Percentiles rank a stretch among this genome's conserved stretches.
phyloP scores from a whole-genome alignment of 2,113 vertebrate genomes.

The Strix aluco region DNA sequence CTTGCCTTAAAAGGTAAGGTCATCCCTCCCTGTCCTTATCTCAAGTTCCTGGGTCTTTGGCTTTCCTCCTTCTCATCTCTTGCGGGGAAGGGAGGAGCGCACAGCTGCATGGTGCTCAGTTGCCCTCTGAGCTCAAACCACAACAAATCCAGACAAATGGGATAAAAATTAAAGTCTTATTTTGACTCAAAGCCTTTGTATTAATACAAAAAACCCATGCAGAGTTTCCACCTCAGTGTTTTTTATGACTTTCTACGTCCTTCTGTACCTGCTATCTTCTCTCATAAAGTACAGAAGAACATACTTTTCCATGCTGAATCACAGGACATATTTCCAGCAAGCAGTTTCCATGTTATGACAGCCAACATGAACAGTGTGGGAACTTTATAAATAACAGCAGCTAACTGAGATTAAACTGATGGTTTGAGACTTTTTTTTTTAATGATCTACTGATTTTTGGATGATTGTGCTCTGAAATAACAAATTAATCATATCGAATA shows the following conservation, averaged over 20 bases:
- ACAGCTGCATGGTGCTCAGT: no score
- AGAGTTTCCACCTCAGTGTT: neutral
- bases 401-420: slow-evolving; percentile 39
- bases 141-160: neutral
- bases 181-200: neutral
- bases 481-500: slow-evolving; percentile 63
- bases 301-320: slow-evolving; percentile 26
- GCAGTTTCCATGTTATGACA: slow-evolving; percentile 52
- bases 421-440: slow-evolving; percentile 6
- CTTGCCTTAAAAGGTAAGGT: no score
- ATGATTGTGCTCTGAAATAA: slow-evolving; percentile 59
- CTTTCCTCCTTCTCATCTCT: no score
- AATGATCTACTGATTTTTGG: slow-evolving; percentile 17
- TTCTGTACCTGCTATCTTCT: slow-evolving; percentile 47
- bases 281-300: slow-evolving; percentile 44
- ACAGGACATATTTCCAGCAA: neutral
- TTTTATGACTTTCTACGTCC: slow-evolving; percentile 18
- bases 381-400: slow-evolving; percentile 49
- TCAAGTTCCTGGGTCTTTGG: no score
- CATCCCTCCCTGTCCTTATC: no score
- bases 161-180: neutral
- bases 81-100: no score
- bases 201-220: neutral
- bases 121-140: no score
- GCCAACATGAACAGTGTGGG: slow-evolving; percentile 32